These are phyloP conservation scores for Candidula unifasciata DNA, from an alignment of 2,888 invertebrate species.

Conservation along the genomic window DNA sequence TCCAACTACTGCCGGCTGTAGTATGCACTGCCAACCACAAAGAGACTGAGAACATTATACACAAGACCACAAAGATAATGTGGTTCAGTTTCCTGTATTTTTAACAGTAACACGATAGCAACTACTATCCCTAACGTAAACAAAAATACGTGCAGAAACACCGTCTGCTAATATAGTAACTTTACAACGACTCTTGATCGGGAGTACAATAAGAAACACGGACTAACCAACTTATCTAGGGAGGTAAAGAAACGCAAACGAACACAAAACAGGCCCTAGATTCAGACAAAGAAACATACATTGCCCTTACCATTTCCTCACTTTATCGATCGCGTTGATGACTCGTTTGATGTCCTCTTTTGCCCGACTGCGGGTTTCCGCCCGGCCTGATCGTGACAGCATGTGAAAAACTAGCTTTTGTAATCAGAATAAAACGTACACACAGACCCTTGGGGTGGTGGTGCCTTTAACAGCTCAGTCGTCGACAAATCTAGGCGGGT, in stretches of 20 bases:
- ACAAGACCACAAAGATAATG: no score
- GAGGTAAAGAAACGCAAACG: not conserved
- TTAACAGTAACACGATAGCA: no score
- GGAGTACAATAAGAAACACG: not conserved
- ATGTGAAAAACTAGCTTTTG: constrained; percentile 60
- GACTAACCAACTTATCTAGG: not conserved
- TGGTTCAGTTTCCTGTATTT: no score
- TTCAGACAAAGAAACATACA: constrained; percentile 24
- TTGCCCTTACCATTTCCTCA: constrained; percentile 92
- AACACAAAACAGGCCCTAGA: not conserved
- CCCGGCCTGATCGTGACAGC: constrained; percentile 91
- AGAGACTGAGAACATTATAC: no score
- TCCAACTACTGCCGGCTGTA: no score
- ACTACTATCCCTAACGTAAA: not conserved
- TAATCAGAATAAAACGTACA: constrained; percentile 49
- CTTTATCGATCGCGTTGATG: constrained; percentile 98
- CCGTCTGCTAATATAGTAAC: no score
- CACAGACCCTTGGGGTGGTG: not conserved
- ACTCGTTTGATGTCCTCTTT: constrained; percentile 99
- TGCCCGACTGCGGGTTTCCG: constrained; percentile 97
- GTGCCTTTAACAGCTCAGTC: constrained; percentile 36
- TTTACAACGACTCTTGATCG: not conserved
- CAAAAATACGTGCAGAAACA: not conserved
- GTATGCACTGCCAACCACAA: no score
- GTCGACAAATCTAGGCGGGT: constrained; percentile 45